Conservation (phyloP, 2,888 invertebrate genomes). For the Hermaeophaga mercurialis region DNA sequence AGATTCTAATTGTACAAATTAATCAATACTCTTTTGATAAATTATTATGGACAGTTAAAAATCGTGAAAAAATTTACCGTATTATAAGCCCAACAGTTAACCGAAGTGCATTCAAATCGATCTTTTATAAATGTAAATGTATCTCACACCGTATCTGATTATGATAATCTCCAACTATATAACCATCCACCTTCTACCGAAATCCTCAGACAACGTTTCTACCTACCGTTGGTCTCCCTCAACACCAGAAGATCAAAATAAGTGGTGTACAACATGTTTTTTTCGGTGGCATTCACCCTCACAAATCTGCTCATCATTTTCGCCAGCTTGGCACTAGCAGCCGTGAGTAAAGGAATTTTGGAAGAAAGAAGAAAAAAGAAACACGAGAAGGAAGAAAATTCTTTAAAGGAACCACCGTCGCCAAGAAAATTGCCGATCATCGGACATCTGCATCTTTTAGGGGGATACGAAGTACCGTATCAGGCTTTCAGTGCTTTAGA, state of each 20-base stretch:
- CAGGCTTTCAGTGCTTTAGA: slow-evolving; percentile 63
- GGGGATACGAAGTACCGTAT: slow-evolving; percentile 65
- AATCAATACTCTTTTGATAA: too few species aligned
- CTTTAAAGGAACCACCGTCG: slow-evolving; percentile 57
- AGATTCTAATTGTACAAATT: too few species aligned
- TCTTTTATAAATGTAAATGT: slow-evolving; percentile 24
- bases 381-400: slow-evolving; percentile 15
- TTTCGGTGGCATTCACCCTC: slow-evolving; percentile 16
- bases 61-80: slow-evolving; percentile 9
- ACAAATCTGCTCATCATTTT: slow-evolving; percentile 26
- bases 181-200: slow-evolving; percentile 3
- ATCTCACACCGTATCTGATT: slow-evolving; percentile 25
- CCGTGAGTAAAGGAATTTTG: slow-evolving; percentile 17
- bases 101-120: slow-evolving; percentile 9
- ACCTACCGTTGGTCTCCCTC: slow-evolving; percentile 30
- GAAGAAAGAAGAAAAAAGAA: slow-evolving; percentile 13
- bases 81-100: slow-evolving; percentile 11
- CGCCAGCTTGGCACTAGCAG: slow-evolving; percentile 9
- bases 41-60: too few species aligned
- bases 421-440: slow-evolving; percentile 63
- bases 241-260: slow-evolving; percentile 7
- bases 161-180: slow-evolving; percentile 25
- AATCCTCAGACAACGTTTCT: slow-evolving; percentile 30
- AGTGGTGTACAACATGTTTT: slow-evolving; percentile 21
- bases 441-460: slow-evolving; percentile 63